These are phyloP conservation scores for Dendrolimus punctatus DNA, from an alignment of 1,140 invertebrate genomes.

Conservation along the genomic window DNA sequence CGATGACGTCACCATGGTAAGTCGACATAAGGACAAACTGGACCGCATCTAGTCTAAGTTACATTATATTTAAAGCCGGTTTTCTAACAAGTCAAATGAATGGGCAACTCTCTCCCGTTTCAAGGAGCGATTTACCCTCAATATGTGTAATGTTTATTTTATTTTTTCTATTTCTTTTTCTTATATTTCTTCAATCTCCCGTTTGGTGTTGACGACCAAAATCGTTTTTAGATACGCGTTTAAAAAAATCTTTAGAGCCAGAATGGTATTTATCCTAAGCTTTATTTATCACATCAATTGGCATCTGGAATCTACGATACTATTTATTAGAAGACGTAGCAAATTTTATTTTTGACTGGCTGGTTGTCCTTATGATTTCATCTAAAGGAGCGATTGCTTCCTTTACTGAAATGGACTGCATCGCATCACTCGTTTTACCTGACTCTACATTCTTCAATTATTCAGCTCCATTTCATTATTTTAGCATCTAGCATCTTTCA, in stretches of 20 bases:
- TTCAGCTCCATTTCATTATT: not conserved
- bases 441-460: too few relatives aligned
- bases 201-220: slow-evolving; percentile 68
- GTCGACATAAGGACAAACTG: slow-evolving; percentile 69
- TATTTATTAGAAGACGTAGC: not conserved
- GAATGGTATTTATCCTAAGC: slow-evolving; percentile 14
- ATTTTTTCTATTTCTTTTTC: slow-evolving; percentile 39
- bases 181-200: slow-evolving; percentile 21
- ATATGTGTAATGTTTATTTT: slow-evolving; percentile 50
- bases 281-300: slow-evolving; percentile 10
- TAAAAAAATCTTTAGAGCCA: slow-evolving; percentile 9
- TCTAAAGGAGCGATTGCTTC: slow-evolving; percentile 29
- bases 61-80: slow-evolving; percentile 31
- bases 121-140: slow-evolving; percentile 56
- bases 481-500: too few relatives aligned
- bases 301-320: slow-evolving; percentile 13
- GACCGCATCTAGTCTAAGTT: slow-evolving; percentile 49
- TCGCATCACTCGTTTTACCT: not conserved
- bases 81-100: slow-evolving; percentile 68
- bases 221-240: slow-evolving; percentile 62
- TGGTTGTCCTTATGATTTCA: slow-evolving; percentile 34
- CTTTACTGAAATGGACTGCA: slow-evolving; percentile 25
- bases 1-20: slow-evolving; percentile 99
- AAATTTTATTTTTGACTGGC: slow-evolving; percentile 26
- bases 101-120: slow-evolving; percentile 56